Base-by-base conservation (phyloP, 2,113 vertebrate species). In the Actinemys pallida region DNA sequence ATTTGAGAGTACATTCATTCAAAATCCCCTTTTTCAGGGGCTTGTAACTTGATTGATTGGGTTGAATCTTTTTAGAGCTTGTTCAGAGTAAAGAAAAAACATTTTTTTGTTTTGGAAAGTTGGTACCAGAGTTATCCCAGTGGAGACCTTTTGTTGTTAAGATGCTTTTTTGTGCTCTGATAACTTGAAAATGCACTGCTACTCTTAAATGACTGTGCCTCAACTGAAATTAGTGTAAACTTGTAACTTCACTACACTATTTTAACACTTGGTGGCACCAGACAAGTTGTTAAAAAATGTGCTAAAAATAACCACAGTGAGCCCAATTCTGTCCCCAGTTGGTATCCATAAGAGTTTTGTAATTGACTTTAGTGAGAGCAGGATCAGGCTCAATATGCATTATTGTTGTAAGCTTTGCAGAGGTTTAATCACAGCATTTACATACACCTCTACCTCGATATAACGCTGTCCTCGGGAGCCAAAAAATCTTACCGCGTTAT, bases 221-320 rank as follows among this genome's bases (percentile, higher is more conserved):
- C 81, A 24, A 20, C 75, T 19, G 27, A 56, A 89, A 24, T 9
- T n/a, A 62, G 92, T 92, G 90, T 95, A 69, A 86, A 56, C 52
- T 92, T 39, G 1, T 10, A 0, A 29, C 50, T 49, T 81, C n/a
- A 50, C 2, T 75, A 53, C 31, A 27, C 56, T 12, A 5, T 81
- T 97, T 84, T 83, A 93, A 93, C 98, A 88, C 97, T 54, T 91
- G 98, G 49, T 98, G 98, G 98, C 97, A 92, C 97, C 97, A 97
- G 90, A 89, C 79, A 94, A 84, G 50, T n/a, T 79, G 83, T 69
- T 69, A 6, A 24, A 93, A 90, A n/a, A n/a, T 90, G 22, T 83
- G 31, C 53, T 45, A 14, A 25, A 3, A 78, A 20, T 89, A n/a
- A 39, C 53, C 14, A 52, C 12, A 82, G 27, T 17, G 10, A 25